Evolutionary conservation across 2,113 vertebrate genomes (phyloP), one percentile per base, ranked within the genome.

Genomic region (Scophthalmus maximus): DNA sequence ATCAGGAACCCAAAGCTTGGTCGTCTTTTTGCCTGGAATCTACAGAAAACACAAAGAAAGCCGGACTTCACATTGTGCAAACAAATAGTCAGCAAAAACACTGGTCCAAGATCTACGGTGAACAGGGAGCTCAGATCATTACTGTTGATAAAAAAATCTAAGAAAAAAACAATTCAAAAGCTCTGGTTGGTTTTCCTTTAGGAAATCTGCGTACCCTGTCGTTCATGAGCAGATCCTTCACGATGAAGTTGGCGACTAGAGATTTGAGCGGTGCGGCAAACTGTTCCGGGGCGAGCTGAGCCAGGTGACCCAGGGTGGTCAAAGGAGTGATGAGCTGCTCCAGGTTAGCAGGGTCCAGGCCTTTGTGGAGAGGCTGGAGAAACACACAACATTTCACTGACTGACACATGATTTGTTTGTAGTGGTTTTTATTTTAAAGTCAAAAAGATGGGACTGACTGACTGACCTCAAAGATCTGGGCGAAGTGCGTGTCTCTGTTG

Each of bases 11-110:
- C 98, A 99, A 57, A 98, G 96, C 80, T 99, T 99, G 63, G 97
- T 98, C 5, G 97, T 99, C 93, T 99, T 99, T 90, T 98, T 99
- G n/a, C 96, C 97, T 81, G 96, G 96, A 91, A 96, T 92, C 98
- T 99, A 86, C 87, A 86, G 1, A 76, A 79, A 88, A 57, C 18
- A 73, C 14, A 76, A 5, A 57, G 30, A 42, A 57, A 59, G 2
- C 5, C n/a, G 36, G 38, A 25, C 2, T 38, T 59, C 8, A 26
- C 2, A 29, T 6, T 7, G 42, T 20, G 42, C n/a, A 15, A 50
- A 67, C 12, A 27, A 8, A 62, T 14, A 42, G 17, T 30, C 27
- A 49, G 34, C 60, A 34, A 23, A 49, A 40, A 44, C 20, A 46
- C 36, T 60, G 20, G 60, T 26, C 32, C 26, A 4, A 26, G 11